phyloP scores from a whole-genome alignment of 2,888 invertebrate genomes.

The Sabatieria punctata region DNA sequence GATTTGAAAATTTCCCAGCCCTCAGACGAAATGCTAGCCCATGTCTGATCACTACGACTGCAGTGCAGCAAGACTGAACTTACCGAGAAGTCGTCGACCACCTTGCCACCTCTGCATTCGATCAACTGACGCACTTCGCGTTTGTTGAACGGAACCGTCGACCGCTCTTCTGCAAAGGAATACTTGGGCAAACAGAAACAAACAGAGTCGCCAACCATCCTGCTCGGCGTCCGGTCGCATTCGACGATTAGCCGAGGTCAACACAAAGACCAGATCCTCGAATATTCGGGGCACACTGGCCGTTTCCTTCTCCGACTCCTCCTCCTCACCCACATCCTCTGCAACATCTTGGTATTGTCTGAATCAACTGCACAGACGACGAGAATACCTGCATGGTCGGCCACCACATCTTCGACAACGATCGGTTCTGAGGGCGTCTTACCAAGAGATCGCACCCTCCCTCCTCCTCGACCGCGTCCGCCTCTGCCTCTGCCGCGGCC shows the following conservation, averaged over 20 bases:
- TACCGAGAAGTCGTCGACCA: slow-evolving; percentile 21
- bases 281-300: slow-evolving; percentile 12
- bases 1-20: too few species aligned
- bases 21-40: too few species aligned
- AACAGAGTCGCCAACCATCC: not conserved
- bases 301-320: not conserved
- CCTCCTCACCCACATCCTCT: not conserved
- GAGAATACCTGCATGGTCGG: too few species aligned
- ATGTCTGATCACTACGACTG: too few species aligned
- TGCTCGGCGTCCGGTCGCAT: not conserved
- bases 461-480: too few species aligned
- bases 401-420: too few species aligned
- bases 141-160: slow-evolving; percentile 17
- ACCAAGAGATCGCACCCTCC: too few species aligned
- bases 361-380: too few species aligned
- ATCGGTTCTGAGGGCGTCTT: too few species aligned
- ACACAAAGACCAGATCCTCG: slow-evolving; percentile 18
- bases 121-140: slow-evolving; percentile 20
- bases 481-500: slow-evolving; percentile 2
- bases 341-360: too few species aligned
- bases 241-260: slow-evolving; percentile 24
- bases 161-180: not conserved
- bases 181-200: not conserved
- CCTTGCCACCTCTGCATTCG: slow-evolving; percentile 17
- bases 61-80: too few species aligned